Percentiles rank a stretch among this genome's conserved stretches.
These are phyloP conservation scores for Phyllotreta cruciferae DNA, from an alignment of 2,888 invertebrate genomes.

Conservation along the genomic window DNA sequence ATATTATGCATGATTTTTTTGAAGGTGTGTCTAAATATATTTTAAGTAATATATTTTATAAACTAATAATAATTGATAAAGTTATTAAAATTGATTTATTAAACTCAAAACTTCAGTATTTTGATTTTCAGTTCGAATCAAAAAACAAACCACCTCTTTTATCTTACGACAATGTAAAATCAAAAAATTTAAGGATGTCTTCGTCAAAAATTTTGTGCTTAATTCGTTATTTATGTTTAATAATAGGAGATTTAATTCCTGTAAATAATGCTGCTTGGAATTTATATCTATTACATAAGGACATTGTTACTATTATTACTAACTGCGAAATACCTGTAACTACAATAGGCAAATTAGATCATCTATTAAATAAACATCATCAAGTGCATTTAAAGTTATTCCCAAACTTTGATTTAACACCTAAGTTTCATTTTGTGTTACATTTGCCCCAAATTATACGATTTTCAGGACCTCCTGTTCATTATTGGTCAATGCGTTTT, in stretches of 20 bases:
- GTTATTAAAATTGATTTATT: constrained; percentile 22
- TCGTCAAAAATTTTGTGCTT: constrained; percentile 39
- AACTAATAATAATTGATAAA: constrained; percentile 25
- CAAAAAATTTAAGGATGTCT: constrained; percentile 34
- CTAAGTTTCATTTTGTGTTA: constrained; percentile 32
- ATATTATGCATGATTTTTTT: constrained; percentile 42
- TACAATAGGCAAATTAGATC: background rate
- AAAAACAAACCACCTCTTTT: constrained; percentile 37
- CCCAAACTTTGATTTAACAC: constrained; percentile 25
- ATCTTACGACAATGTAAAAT: background rate
- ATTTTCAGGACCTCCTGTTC: constrained; percentile 22
- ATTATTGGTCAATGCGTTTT: constrained; percentile 27
- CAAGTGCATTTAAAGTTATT: constrained; percentile 20
- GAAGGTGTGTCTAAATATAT: constrained; percentile 38
- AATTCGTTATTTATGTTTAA: constrained; percentile 30
- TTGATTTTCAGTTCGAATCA: constrained; percentile 13
- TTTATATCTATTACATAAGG: constrained; percentile 25
- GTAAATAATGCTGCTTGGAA: constrained; percentile 36
- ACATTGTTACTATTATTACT: too few relatives aligned
- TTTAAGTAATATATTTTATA: constrained; percentile 29
- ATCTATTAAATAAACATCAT: constrained; percentile 28
- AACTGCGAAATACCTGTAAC: background rate
- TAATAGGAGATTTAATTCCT: constrained; percentile 38
- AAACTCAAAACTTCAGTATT: constrained; percentile 25
- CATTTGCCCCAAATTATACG: constrained; percentile 30